Evolutionary conservation across 2,888 invertebrate species (phyloP), one percentile per base, ranked within the genome.

Genomic region (Drosophila robusta): DNA sequence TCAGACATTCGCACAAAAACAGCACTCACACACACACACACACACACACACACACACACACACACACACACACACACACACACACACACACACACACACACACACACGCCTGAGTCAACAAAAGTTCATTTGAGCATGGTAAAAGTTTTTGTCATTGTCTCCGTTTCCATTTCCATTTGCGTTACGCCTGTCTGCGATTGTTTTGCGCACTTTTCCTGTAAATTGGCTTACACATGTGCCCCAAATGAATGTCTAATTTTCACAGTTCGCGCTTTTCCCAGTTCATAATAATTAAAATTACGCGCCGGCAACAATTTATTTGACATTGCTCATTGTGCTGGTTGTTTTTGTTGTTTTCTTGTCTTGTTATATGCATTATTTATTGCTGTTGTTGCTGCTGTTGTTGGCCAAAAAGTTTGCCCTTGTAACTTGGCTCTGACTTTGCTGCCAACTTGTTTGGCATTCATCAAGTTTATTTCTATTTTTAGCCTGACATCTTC

Each of bases 261-360:
- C 75, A 73, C 86, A 69, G 70, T 75, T 85, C 51, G 58, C 50
- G 49, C 61, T 50, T 55, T 50, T 60, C 52, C 66, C 69, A 78
- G 65, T 73, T 82, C 80, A 82, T 83, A 80, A 83, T 86, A 82
- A 86, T 83, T 83, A 83, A 83, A 86, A 80, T 82, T 80, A 75
- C 69, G 75, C 71, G 70, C 57, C 66, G 70, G 52, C 78, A 73
- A 78, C 78, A 75, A 72, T 68, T 80, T 73, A 73, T 79, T 68
- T 74, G 52, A 57, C 66, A 85, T 79, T 75, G 63, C 58, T 64
- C 64, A 56, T 78, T 54, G 68, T 62, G 66, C 44, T 67, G 45
- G 49, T 34, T 61, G 57, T 38, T 73, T 57, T 45, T 77, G 56
- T 56, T 57, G 5, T 26, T 61, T 22, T 56, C 2, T 55, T 24